A percentile compares a stretch with the other conserved stretches of the same genome.
Conservation (phyloP, 2,888 invertebrate genomes). For the Brenthis ino region DNA sequence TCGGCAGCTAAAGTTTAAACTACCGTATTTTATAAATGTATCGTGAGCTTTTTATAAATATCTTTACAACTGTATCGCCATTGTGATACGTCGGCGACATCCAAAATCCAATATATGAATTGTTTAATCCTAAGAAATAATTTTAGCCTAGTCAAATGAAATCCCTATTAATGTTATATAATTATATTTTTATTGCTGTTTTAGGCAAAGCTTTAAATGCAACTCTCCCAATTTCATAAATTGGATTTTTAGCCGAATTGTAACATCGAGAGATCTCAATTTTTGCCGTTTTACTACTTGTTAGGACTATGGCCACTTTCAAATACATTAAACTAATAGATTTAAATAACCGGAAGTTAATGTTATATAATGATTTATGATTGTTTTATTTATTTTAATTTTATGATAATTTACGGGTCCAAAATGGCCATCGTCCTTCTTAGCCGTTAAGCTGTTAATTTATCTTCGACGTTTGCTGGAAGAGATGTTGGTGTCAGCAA, state of each 20-base stretch:
- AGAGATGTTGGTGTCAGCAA: slow-evolving; percentile 55
- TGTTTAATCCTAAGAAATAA: slow-evolving; percentile 46
- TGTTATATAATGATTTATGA: background rate
- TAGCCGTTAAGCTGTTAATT: slow-evolving; percentile 44
- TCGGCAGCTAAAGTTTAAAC: slow-evolving; percentile 46
- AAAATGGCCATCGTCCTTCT: slow-evolving; percentile 52
- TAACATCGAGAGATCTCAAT: slow-evolving; percentile 57
- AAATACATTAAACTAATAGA: slow-evolving; percentile 13
- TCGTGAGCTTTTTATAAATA: slow-evolving; percentile 73
- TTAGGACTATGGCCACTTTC: slow-evolving; percentile 43
- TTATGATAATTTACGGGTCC: slow-evolving; percentile 38
- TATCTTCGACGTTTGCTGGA: slow-evolving; percentile 34
- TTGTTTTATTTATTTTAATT: background rate
- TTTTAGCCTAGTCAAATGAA: slow-evolving; percentile 38
- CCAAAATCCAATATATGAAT: slow-evolving; percentile 40
- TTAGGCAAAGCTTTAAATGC: slow-evolving; percentile 48
- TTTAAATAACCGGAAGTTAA: background rate
- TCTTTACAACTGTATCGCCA: slow-evolving; percentile 59
- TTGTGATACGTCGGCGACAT: slow-evolving; percentile 47
- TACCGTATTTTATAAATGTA: slow-evolving; percentile 50
- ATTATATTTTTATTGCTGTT: slow-evolving; percentile 60
- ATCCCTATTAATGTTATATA: slow-evolving; percentile 35
- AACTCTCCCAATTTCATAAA: slow-evolving; percentile 53
- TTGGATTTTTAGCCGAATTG: slow-evolving; percentile 57
- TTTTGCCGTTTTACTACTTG: slow-evolving; percentile 44